Base-by-base conservation (phyloP, 2,797 vertebrate species). In the Paratrypauchen microcephalus region DNA sequence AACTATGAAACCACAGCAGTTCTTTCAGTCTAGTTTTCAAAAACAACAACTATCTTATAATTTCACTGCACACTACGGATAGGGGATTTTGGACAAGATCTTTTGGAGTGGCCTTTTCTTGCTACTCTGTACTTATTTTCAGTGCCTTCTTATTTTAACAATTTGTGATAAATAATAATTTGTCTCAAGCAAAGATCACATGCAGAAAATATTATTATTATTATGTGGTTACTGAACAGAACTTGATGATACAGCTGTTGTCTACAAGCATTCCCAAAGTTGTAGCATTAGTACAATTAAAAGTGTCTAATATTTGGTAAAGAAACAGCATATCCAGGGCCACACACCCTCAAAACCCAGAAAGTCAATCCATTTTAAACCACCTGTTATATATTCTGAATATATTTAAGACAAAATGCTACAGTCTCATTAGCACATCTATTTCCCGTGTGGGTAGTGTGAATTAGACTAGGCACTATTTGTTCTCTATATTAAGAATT, bases 361-460 rank as follows among this genome's bases (percentile, higher is more conserved):
- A 56, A 52, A 56, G 23, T 23, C 55, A 55, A 13, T 23, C n/a
- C 21, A 13, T 24, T 56, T 16, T 12, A 28, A 26, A 57, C 11
- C 55, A 13, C 26, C 28, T 52, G n/a, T 66, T 66, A 66, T 56
- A 32, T 39, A 26, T 56, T 19, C 5, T 65, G 54, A 69, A 52
- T 66, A 26, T 63, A 54, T 47, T 65, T 58, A 13, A 64, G 59
- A 62, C 55, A 19, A 75, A 78, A 64, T 65, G 15, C 65, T 62
- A 50, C 63, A 45, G 23, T 41, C 50, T 47, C 47, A 81, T 81
- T 76, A 64, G 36, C 68, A 71, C 70, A 59, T 69, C 68, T 50
- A 39, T 5, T 60, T 54, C 47, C 57, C n/a, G 36, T 24, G 76
- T 76, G 59, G 71, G 78, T 67, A 62, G 78, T 75, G 78, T 66